Base-by-base conservation (phyloP, 2,888 invertebrate species). In the Neocrepidodera transversa region DNA sequence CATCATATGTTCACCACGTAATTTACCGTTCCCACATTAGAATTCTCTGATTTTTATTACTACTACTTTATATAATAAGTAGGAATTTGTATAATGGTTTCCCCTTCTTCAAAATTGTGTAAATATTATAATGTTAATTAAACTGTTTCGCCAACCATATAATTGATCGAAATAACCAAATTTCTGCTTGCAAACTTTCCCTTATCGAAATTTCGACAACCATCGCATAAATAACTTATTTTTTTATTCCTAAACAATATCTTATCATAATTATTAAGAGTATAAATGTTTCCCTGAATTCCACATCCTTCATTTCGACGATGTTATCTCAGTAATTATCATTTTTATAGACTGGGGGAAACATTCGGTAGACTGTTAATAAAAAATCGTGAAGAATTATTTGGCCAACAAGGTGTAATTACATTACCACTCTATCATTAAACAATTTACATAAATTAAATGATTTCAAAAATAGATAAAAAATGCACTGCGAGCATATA, bases 371-470 rank as follows among this genome's bases (percentile, higher is more conserved):
- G 17, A 23, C 26, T 47, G 13, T 58, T 58, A 23, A 57, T 48
- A 48, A 45, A 55, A 60, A 60, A 45, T 59, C 23, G 55, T 51
- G 35, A 51, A 63, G 63, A 67, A 66, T 67, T 68, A 67, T 69
- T 69, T 66, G 64, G 65, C 67, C 69, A 69, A 69, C 67, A 64
- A 68, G 68, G 60, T 51, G 62, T 66, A 67, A 68, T 68, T 66
- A 64, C 60, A 60, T 51, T 32, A 35, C 56, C 50, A 60, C 63
- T 63, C 62, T 67, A 69, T 69, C 69, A 69, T 69, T 69, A 69
- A 67, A 66, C 63, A 69, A 69, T 69, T 69, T 69, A 65, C 69
- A 69, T 69, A 69, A 65, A 68, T 69, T 69, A 69, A 68, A 65
- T 67, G 69, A 69, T 68, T 68, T 62, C 45, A 48, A 58, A 64